Base-by-base conservation (phyloP, 2,113 vertebrate species). In the Corythornis vintsioides region DNA sequence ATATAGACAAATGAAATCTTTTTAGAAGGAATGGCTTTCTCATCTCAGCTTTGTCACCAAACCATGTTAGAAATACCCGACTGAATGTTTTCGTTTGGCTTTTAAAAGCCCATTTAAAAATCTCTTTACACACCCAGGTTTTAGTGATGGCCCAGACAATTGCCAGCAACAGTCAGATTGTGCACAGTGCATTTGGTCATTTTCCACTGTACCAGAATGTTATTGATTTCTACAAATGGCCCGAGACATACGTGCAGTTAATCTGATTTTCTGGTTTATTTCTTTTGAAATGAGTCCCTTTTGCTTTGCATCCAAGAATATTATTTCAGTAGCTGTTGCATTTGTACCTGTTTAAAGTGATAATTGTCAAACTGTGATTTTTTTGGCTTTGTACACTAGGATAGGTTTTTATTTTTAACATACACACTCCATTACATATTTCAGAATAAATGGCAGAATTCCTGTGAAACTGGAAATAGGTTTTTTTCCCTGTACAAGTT, bases 281-380 rank as follows among this genome's bases (percentile, higher is more conserved):
- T 92, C 60, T 91, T 8, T n/a, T 86, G 76, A 87, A 93, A 88
- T 25, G 45, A 64, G 17, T 38, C 31, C 35, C 17, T 64, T 33
- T n/a, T 74, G 35, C 26, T 65, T 69, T 84, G 48, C 10, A 13
- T 79, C 47, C 59, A 84, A 67, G 45, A 80, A 57, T 21, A 22
- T 69, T 50, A 66, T 87, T 88, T 83, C 64, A 57, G 33, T 89
- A 88, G 38, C 45, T 72, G 29, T 59, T 79, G 64, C 50, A 83
- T 71, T 86, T 63, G 20, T 95, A 94, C 69, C 64, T 95, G 69
- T 78, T 92, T 80, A 65, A 74, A 91, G 40, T 79, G 16, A n/a
- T 88, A 38, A 91, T 80, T 88, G 9, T 89, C 29, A 60, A 69
- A 92, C 13, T 70, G 29, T 71, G 52, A 21, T 74, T 92, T 88